Evolutionary conservation across 2,888 invertebrate genomes (phyloP).

Genomic region (Catocala sponsa): DNA sequence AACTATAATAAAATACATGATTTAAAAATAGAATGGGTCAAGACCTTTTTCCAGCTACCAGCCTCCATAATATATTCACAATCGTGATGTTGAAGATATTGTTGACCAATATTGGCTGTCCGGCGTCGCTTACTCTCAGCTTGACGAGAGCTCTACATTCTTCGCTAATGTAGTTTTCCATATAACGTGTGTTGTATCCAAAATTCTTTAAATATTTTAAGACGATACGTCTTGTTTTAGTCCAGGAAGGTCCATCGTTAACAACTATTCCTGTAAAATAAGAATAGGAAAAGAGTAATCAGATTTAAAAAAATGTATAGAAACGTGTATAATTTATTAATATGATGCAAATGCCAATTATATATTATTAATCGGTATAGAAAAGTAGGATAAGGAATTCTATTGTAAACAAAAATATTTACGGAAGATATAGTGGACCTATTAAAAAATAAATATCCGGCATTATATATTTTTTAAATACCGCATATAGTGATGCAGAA

Average conservation of each 20-base stretch:
- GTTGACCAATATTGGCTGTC: constrained; percentile 82
- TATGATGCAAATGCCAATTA: no score
- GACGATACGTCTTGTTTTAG: constrained; percentile 89
- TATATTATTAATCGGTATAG: no score
- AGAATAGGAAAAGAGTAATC: not conserved
- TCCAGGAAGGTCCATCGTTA: constrained; percentile 90
- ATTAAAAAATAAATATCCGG: no score
- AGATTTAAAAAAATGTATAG: no score
- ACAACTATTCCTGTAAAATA: constrained; percentile 89
- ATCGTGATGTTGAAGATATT: constrained; percentile 90
- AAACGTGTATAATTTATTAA: no score
- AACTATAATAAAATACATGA: not conserved
- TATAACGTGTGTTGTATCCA: constrained; percentile 89
- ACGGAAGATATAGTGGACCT: no score
- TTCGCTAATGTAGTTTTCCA: constrained; percentile 88
- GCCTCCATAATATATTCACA: constrained; percentile 91
- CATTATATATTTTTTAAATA: no score
- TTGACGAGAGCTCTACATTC: constrained; percentile 89
- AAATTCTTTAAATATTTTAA: constrained; percentile 89
- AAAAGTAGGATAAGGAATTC: no score
- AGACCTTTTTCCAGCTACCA: constrained; percentile 90
- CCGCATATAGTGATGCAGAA: no score
- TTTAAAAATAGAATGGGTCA: constrained; percentile 1
- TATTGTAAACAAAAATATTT: no score
- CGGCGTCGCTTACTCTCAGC: constrained; percentile 66